Conservation (phyloP, 2,797 vertebrate genomes). For the Artibeus lituratus region DNA sequence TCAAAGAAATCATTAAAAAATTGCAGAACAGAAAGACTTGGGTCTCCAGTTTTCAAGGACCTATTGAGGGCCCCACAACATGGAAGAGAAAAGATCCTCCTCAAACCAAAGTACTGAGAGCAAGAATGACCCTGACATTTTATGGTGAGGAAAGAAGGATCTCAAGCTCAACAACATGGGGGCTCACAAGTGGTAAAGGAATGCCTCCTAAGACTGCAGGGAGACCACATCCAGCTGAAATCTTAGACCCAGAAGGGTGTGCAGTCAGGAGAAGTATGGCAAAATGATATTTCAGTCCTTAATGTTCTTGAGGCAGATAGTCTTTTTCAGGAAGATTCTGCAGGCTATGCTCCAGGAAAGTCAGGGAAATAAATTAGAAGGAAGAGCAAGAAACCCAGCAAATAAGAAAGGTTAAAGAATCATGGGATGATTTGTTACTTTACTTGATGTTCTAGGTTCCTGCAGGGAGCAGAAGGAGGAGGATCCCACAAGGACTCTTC, state of each 20-base stretch:
- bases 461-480: too few species aligned
- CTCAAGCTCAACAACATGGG: fast-evolving
- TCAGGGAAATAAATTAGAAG: not conserved
- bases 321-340: not conserved
- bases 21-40: not conserved
- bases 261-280: not conserved
- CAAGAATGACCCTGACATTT: not conserved
- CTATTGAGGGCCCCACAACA: too few species aligned
- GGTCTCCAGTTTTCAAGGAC: not conserved
- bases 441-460: too few species aligned
- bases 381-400: too few species aligned
- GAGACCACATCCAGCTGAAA: not conserved
- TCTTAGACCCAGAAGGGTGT: not conserved
- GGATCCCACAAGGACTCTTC: too few species aligned
- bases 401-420: not conserved
- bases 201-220: not conserved
- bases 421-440: too few species aligned
- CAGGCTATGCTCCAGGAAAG: not conserved
- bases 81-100: not conserved
- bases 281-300: not conserved
- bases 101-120: not conserved
- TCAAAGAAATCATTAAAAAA: not conserved
- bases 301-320: not conserved
- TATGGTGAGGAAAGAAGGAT: not conserved
- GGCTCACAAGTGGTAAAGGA: not conserved